Percentiles rank a stretch among this genome's conserved stretches.
These are phyloP conservation scores for Dicranocentrus wangi DNA, from an alignment of 2,888 invertebrate genomes.

Conservation along the genomic window DNA sequence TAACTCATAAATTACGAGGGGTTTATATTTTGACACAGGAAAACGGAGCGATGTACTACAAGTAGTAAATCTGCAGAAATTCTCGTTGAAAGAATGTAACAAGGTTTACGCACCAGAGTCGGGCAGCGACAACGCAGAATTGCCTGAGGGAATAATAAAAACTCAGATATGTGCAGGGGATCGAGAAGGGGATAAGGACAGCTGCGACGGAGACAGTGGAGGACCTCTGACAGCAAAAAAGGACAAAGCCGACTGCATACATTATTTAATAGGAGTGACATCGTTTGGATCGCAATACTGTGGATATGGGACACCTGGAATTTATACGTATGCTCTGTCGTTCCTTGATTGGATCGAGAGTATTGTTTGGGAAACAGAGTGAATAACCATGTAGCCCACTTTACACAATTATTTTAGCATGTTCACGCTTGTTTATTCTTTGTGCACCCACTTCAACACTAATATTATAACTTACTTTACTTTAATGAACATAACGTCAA, in stretches of 20 bases:
- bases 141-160: conserved; percentile 65
- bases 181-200: conserved; percentile 56
- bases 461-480: too few species aligned
- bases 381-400: too few species aligned
- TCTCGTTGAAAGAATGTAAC: conserved; percentile 60
- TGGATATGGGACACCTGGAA: conserved; percentile 67
- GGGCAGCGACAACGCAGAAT: conserved; percentile 22
- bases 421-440: too few species aligned
- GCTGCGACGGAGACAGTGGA: conserved; percentile 65
- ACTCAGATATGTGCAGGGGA: conserved; percentile 70
- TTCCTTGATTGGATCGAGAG: conserved; percentile 71
- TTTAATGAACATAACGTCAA: too few species aligned
- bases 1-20: too few species aligned
- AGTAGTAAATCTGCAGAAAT: conserved; percentile 62
- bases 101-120: conserved; percentile 54
- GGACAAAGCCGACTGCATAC: conserved; percentile 42
- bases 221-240: conserved; percentile 58
- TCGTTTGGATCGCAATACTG: conserved; percentile 68
- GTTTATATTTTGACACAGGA: too few species aligned
- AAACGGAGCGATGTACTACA: conserved; percentile 63
- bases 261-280: conserved; percentile 63
- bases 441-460: too few species aligned
- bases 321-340: conserved; percentile 71
- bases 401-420: too few species aligned
- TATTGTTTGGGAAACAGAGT: conserved; percentile 61